Base-by-base conservation (phyloP, 2,888 invertebrate genomes). In the Limnephilus marmoratus region DNA sequence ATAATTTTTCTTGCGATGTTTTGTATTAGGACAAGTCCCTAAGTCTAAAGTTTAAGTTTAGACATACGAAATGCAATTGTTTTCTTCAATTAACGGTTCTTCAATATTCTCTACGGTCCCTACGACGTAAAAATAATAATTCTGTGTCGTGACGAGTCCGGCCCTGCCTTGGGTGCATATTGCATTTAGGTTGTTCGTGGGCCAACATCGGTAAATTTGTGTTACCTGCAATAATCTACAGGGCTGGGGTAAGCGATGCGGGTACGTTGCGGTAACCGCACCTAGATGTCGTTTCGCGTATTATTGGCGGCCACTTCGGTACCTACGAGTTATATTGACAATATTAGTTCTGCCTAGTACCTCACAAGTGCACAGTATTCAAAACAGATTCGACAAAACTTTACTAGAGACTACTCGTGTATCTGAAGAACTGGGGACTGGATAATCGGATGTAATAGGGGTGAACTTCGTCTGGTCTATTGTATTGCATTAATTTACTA, bases 211-310 rank as follows among this genome's bases (percentile, higher is more conserved):
- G 88, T 89, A 89, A 89, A 89, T 89, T 89, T 80, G 88, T 41
- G 88, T 89, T 89, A 89, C 88, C 88, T 89, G 88, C 88, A 89
- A 89, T 89, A 89, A 89, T 89, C 88, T 89, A 89, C 88, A 81
- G 45, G 34, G 31, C 34, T 12, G n/a, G 86, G 49, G 45, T 86
- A 37, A 89, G 88, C 88, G 12, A 49, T 87, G 87, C 87, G 87
- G 86, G 87, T 49, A 34, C 68, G 37, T 53, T 88, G 80, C 88
- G 88, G 88, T 31, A 80, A 49, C 53, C 68, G n/a, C 34, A 34
- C 80, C n/a, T 68, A 89, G 88, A 29, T 87, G 68, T 41, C n/a
- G 85, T 31, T 68, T 68, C n/a, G 68, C 24, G 68, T 68, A 68
- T 68, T 68, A 82, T 41, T 41, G 85, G 85, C 85, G 85, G 3